Percentiles rank a stretch among this genome's conserved stretches.
These are phyloP conservation scores for Galago senegalensis DNA, from an alignment of 2,797 vertebrate genomes.

Conservation along the genomic window DNA sequence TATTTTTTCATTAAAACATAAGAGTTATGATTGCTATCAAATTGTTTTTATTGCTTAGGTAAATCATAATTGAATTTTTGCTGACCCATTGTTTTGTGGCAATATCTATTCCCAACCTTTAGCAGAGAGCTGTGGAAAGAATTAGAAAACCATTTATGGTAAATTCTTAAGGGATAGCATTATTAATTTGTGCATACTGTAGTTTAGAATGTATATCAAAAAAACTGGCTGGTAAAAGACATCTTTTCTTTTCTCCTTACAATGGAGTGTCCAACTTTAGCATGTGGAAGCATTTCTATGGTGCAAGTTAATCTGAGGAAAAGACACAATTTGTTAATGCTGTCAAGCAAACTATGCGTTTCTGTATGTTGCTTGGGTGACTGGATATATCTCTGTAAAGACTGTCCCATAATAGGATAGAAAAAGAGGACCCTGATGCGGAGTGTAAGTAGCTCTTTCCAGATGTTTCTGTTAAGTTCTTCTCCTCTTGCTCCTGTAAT, in stretches of 20 bases:
- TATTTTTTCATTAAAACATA: constrained; percentile 37
- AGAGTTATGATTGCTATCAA: constrained; percentile 47
- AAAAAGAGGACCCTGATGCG: neutral
- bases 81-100: constrained; percentile 24
- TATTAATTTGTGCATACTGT: constrained; percentile 54
- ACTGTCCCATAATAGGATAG: neutral
- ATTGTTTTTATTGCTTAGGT: constrained; percentile 63
- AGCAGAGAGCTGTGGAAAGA: constrained; percentile 34
- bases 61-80: constrained; percentile 51
- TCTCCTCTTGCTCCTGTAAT: neutral
- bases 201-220: constrained; percentile 32
- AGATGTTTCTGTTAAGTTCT: constrained; percentile 52
- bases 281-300: constrained; percentile 78
- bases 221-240: constrained; percentile 49
- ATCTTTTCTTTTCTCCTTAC: constrained; percentile 43
- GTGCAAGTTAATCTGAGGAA: constrained; percentile 66
- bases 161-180: constrained; percentile 64
- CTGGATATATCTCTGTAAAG: constrained; percentile 27
- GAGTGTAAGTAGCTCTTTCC: constrained; percentile 5
- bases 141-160: constrained; percentile 54
- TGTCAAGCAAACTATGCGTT: constrained; percentile 73
- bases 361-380: constrained; percentile 2
- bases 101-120: constrained; percentile 47
- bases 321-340: constrained; percentile 79
- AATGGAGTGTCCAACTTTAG: constrained; percentile 63